These are phyloP conservation scores for Colinus virginianus DNA, from an alignment of 2,113 vertebrate species.

Conservation along the genomic window DNA sequence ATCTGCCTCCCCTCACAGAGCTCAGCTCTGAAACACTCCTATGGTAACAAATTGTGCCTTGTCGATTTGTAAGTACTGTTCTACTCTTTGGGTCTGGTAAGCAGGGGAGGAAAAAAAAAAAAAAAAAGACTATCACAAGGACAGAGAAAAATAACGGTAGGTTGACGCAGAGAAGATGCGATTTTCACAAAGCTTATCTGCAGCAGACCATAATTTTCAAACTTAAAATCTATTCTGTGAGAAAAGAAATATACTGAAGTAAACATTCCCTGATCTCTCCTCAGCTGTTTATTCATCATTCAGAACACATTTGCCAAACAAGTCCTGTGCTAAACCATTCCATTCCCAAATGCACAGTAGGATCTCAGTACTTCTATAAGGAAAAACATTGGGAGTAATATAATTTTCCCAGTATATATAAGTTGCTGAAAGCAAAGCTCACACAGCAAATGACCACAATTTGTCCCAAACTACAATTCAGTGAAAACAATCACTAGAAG, in stretches of 20 bases:
- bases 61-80: background rate
- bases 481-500: background rate
- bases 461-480: background rate
- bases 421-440: background rate
- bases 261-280: background rate
- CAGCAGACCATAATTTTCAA: background rate
- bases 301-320: background rate
- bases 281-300: background rate
- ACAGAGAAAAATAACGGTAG: background rate
- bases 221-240: background rate
- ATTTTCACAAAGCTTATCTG: background rate
- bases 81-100: background rate
- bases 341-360: background rate
- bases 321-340: background rate
- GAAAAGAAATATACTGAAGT: background rate
- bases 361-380: background rate
- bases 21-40: background rate
- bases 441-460: accelerated
- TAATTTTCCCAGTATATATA: accelerated
- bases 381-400: background rate
- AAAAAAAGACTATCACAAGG: background rate
- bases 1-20: background rate
- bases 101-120: accelerated
- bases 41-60: background rate
- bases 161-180: background rate